These are phyloP conservation scores for Corythornis cristatus DNA, from an alignment of 2,113 vertebrate genomes.

Conservation along the genomic window DNA sequence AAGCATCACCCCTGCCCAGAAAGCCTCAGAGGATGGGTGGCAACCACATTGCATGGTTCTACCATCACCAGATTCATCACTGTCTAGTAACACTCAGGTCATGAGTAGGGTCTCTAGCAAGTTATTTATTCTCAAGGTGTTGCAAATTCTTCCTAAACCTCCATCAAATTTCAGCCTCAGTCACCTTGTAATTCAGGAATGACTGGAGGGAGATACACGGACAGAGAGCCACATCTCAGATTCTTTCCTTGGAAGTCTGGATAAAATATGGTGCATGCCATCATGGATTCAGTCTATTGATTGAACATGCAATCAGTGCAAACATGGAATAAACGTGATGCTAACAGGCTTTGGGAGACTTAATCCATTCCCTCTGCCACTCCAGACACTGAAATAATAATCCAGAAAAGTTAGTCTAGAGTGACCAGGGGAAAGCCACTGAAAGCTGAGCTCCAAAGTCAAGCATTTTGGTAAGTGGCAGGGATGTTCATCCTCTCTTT, in stretches of 20 bases:
- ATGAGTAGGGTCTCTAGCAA: background rate
- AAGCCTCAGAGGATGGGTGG: background rate
- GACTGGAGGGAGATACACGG: accelerated
- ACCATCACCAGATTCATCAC: background rate
- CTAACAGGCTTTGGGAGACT: background rate
- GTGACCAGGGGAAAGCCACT: background rate
- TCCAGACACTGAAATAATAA: background rate
- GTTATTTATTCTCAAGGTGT: background rate
- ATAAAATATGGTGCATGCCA: background rate
- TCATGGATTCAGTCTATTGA: background rate
- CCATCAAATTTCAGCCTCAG: background rate
- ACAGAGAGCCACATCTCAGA: background rate
- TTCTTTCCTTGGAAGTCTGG: background rate
- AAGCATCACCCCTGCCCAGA: background rate
- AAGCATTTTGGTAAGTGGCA: background rate
- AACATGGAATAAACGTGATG: background rate
- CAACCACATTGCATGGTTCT: background rate
- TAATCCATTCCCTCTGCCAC: background rate
- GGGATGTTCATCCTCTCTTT: background rate
- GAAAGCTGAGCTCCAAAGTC: background rate
- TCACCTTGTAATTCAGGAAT: background rate
- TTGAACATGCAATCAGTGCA: background rate
- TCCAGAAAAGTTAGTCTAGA: background rate
- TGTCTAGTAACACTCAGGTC: background rate
- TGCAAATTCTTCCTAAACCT: background rate